Base-by-base conservation (phyloP, 2,888 invertebrate species). In the Branchinecta sandiegonensis region DNA sequence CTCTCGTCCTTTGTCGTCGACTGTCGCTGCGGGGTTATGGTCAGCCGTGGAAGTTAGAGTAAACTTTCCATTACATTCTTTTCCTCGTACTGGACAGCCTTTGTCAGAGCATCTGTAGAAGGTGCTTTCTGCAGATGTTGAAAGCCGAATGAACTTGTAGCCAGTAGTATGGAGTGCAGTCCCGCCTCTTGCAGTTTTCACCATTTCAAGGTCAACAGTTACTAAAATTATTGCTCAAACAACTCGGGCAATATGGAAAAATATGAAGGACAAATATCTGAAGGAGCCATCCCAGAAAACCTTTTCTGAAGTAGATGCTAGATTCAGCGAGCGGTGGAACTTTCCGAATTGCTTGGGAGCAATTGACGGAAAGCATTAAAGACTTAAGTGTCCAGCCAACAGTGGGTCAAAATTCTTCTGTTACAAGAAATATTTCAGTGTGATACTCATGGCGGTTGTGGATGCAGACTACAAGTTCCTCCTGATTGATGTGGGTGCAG, bases 281-380 rank as follows among this genome's bases (percentile, higher is more conserved):
- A 37, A 37, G 6, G 37, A 2, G 6, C 37, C 37, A 37, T 37
- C 37, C 2, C 37, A 37, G 37, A 37, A 37, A 37, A 37, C 37
- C 37, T 37, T 37, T 37, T 37, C 37, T 37, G 37, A 67, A 17
- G 10, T 50, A 7, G 66, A 65, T 66, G 66, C 48, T 56, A 70
- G 67, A 17, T 71, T 71, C 63, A 70, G 66, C 56, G 66, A 56
- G 46, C 69, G 65, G 23, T 74, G 74, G 72, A 72, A 74, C 65
- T 75, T 74, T 67, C 74, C 70, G 37, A 73, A 74, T 70, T 71
- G 71, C 66, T 66, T 70, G 66, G 72, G 72, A 11, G 72, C 73
- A 17, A 68, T 74, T 13, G 74, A 74, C 68, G 73, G 71, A 11
- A 69, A 74, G 67, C 73, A 73, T 69, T 69, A 73, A n/a, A 68